Base-by-base conservation (phyloP, 2,888 invertebrate genomes). In the Stenchaetothrips biformis region DNA sequence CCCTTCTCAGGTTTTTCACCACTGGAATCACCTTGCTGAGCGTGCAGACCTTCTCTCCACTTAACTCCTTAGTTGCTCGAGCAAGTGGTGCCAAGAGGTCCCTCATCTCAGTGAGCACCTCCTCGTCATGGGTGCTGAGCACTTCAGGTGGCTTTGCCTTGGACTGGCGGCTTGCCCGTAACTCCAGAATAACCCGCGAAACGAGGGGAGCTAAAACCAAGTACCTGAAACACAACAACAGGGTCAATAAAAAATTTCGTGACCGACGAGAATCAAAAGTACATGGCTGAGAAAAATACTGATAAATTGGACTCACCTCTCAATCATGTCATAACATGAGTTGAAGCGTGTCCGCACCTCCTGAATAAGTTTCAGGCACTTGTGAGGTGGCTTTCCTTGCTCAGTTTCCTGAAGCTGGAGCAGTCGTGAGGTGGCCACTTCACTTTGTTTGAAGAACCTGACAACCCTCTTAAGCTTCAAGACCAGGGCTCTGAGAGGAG, bases 391-490 rank as follows among this genome's bases (percentile, higher is more conserved):
- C 62, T 62, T 62, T 62, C 62, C 62, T 16, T 62, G 8, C 62
- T 62, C 62, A 18, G 62, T 62, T n/a, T n/a, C 62, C 62, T 62
- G 62, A 62, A 62, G 62, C 6, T 62, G 8, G 62, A 62, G 13
- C 62, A 62, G 62, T 62, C 62, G 8, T 62, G 62, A 62, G 62
- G 62, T 62, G 62, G 62, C 62, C 62, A 62, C 62, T 62, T 62
- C 62, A 49, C 49, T 49, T 49, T 49, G 49, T 11, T 49, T 49
- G 49, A 49, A 49, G 49, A 16, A 62, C 11, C 62, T 8, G 9
- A 62, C 62, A 6, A 8, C 18, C 18, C 18, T 62, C 62, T 62
- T 62, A 6, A 62, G 62, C 62, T 62, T 62, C 11, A 62, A 62
- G 11, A 62, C 9, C 13, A 62, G 18, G 11, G 9, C 62, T 62